These are phyloP conservation scores for Aegotheles bennettii DNA, from an alignment of 2,113 vertebrate genomes.

Conservation along the genomic window DNA sequence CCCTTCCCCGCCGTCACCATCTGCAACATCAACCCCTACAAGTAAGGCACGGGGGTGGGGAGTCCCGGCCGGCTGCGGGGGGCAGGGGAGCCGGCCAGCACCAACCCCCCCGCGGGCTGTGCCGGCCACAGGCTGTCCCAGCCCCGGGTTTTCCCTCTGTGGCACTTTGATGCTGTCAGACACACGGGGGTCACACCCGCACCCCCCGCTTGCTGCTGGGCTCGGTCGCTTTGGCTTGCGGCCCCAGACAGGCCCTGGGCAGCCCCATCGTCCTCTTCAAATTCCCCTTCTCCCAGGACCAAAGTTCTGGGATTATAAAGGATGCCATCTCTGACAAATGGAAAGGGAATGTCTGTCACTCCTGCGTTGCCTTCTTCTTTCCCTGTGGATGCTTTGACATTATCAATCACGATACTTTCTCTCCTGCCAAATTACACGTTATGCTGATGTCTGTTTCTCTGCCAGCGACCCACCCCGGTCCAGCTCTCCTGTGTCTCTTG, in stretches of 20 bases:
- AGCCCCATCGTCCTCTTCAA: neutral
- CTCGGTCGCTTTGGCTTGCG: neutral
- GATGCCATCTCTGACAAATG: accelerated
- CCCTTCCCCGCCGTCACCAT: slow-evolving; percentile 80
- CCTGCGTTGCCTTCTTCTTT: neutral
- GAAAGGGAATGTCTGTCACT: neutral
- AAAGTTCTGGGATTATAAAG: neutral
- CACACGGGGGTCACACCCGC: accelerated
- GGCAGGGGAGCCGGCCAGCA: no score
- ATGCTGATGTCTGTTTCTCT: neutral
- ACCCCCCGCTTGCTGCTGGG: neutral
- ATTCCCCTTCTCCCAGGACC: neutral
- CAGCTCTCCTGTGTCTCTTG: neutral
- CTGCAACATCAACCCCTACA: slow-evolving; percentile 85
- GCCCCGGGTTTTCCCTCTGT: accelerated
- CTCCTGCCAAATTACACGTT: neutral
- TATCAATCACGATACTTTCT: neutral
- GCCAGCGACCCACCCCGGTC: neutral
- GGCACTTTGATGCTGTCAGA: neutral
- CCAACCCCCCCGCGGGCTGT: neutral
- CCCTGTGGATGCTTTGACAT: neutral
- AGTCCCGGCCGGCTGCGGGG: no score
- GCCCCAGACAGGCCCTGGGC: neutral
- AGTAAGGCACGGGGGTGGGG: slow-evolving; percentile 67
- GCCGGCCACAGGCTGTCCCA: neutral